A percentile compares a stretch with the other conserved stretches of the same genome.
These are phyloP conservation scores for Prionailurus bengalensis DNA, from an alignment of 2,113 vertebrate species.

Conservation along the genomic window DNA sequence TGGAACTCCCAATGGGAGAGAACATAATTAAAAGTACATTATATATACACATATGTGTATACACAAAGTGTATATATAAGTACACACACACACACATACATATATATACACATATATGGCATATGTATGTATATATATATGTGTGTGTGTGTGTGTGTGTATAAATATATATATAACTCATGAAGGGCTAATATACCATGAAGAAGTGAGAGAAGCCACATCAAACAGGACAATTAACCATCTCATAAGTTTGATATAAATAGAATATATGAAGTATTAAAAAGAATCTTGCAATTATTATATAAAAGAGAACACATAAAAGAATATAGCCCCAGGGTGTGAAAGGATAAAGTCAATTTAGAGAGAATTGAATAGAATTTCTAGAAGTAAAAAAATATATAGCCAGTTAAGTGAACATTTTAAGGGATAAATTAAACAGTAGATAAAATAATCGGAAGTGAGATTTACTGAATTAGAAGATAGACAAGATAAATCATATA, in stretches of 20 bases:
- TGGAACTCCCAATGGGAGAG: background rate
- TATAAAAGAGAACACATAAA: background rate
- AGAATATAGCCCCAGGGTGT: background rate
- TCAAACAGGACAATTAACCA: background rate
- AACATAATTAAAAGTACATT: background rate
- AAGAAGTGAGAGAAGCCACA: background rate
- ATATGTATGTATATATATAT: too few species aligned
- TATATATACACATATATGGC: fast-evolving
- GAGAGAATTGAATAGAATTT: background rate
- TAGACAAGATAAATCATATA: background rate
- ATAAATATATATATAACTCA: background rate
- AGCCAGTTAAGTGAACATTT: background rate
- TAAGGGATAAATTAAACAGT: background rate
- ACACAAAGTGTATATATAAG: too few species aligned
- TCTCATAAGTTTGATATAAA: background rate
- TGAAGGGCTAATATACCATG: background rate
- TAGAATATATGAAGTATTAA: background rate
- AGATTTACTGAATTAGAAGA: background rate
- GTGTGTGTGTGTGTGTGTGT: fast-evolving
- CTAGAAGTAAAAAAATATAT: background rate
- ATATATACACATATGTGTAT: too few species aligned
- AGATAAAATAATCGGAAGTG: background rate
- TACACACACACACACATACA: too few species aligned
- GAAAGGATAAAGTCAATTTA: background rate
- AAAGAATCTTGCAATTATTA: background rate